phyloP scores from a whole-genome alignment of 2,888 invertebrate species.

The Geotrupes spiniger region DNA sequence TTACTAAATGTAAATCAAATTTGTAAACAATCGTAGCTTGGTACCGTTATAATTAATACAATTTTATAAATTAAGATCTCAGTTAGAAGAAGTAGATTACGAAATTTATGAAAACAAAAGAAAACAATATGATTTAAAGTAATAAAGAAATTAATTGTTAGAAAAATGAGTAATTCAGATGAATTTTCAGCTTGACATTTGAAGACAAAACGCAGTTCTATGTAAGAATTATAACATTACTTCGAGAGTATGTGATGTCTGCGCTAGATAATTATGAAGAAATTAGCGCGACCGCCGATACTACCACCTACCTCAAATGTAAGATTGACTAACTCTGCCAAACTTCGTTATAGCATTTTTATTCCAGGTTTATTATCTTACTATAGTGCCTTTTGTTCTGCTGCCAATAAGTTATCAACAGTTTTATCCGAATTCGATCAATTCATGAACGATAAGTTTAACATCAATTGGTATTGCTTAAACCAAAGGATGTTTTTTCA shows the following conservation, averaged over 20 bases:
- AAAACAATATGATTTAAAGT: too few relatives aligned
- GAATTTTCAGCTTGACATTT: slow-evolving; percentile 38
- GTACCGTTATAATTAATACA: too few relatives aligned
- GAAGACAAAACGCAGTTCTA: slow-evolving; percentile 55
- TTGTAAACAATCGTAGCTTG: too few relatives aligned
- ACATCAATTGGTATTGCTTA: slow-evolving; percentile 65
- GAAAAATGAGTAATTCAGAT: neutral
- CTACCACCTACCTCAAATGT: slow-evolving; percentile 34
- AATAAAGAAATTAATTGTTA: too few relatives aligned
- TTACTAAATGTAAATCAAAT: too few relatives aligned
- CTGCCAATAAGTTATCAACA: slow-evolving; percentile 58
- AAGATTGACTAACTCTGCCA: slow-evolving; percentile 19
- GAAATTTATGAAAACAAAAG: too few relatives aligned
- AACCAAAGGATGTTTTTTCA: slow-evolving; percentile 63
- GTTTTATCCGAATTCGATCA: slow-evolving; percentile 60
- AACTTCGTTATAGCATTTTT: slow-evolving; percentile 25
- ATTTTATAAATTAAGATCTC: too few relatives aligned
- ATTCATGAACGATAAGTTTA: slow-evolving; percentile 60
- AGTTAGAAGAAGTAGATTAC: too few relatives aligned
- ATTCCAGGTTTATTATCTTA: slow-evolving; percentile 58
- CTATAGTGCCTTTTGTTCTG: slow-evolving; percentile 61
- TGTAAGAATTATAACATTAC: slow-evolving; percentile 60
- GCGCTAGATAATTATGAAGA: slow-evolving; percentile 53
- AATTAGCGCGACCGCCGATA: slow-evolving; percentile 20
- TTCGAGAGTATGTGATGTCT: slow-evolving; percentile 63